phyloP scores from a whole-genome alignment of 2,888 invertebrate species.

The Apocheima hispidaria region DNA sequence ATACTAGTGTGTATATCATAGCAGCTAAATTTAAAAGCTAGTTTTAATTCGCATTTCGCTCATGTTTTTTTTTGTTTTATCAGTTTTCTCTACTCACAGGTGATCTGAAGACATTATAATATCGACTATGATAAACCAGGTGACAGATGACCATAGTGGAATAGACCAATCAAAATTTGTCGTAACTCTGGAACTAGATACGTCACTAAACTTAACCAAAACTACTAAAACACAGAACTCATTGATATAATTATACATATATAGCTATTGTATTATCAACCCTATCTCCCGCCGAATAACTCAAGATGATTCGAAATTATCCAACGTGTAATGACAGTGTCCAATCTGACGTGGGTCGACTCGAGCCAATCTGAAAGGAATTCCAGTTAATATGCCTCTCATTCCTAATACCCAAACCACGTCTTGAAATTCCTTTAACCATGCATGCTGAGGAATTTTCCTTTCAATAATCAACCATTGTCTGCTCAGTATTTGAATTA shows the following conservation, averaged over 20 bases:
- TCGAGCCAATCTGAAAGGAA: slow-evolving; percentile 74
- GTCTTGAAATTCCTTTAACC: slow-evolving; percentile 44
- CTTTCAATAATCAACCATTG: slow-evolving; percentile 38
- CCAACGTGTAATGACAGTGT: slow-evolving; percentile 77
- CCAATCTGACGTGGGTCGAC: slow-evolving; percentile 76
- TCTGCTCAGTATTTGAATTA: slow-evolving; percentile 11
- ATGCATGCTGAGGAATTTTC: slow-evolving; percentile 29
- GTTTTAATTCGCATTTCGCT: too few species aligned
- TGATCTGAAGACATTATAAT: too few species aligned
- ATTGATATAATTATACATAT: slow-evolving; percentile 1
- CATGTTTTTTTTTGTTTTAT: too few species aligned
- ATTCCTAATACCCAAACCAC: slow-evolving; percentile 61
- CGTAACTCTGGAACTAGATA: neutral
- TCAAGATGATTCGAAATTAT: slow-evolving; percentile 67
- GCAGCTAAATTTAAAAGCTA: too few species aligned
- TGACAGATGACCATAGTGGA: too few species aligned
- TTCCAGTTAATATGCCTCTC: slow-evolving; percentile 74
- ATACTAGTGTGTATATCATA: too few species aligned
- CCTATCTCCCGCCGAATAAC: slow-evolving; percentile 41
- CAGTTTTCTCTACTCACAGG: too few species aligned
- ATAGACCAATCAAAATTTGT: too few species aligned
- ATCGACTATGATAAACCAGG: too few species aligned
- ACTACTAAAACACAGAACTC: neutral
- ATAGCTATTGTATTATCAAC: slow-evolving; percentile 11
- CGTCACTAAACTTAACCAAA: too few species aligned